phyloP scores from a whole-genome alignment of 35 echinoderm and acorn worm species.

The Nesometra sesokonis region DNA sequence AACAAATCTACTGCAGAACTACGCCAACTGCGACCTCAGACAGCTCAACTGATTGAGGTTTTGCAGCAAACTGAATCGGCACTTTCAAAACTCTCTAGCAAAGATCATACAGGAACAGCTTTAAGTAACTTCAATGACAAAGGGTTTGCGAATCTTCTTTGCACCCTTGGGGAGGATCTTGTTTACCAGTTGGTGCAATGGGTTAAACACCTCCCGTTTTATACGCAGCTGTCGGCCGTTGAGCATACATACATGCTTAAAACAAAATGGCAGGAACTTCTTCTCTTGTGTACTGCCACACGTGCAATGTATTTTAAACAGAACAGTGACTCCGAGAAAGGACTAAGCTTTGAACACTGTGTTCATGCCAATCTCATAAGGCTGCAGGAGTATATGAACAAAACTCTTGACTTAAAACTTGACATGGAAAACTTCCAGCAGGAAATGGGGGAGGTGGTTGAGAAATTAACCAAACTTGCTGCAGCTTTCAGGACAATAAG shows the following conservation, averaged over 20 bases:
- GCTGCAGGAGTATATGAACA: constrained; percentile 97
- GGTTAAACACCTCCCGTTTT: constrained; percentile 97
- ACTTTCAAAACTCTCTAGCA: constrained; percentile 45
- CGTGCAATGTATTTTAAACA: constrained; percentile 95
- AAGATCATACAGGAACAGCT: neutral
- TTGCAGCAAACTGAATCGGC: constrained; percentile 94
- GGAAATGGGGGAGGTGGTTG: constrained; percentile 96
- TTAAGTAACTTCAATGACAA: constrained; percentile 51
- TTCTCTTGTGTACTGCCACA: constrained; percentile 76
- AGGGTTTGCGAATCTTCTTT: constrained; percentile 70
- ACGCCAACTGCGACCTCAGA: constrained; percentile 64
- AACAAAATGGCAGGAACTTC: constrained; percentile 91
- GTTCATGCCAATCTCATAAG: constrained; percentile 78
- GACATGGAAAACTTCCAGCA: constrained; percentile 96
- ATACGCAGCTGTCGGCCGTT: constrained; percentile 70
- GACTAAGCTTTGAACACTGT: constrained; percentile 93
- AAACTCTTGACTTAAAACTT: constrained; percentile 84
- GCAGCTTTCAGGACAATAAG: constrained; percentile 76
- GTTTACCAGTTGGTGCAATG: constrained; percentile 97
- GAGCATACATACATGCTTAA: constrained; percentile 97
- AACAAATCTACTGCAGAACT: constrained; percentile 20
- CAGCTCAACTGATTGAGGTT: constrained; percentile 87
- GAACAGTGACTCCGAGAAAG: constrained; percentile 34
- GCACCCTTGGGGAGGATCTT: constrained; percentile 79
- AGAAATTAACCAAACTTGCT: constrained; percentile 81